Percentiles rank a stretch among this genome's conserved stretches.
Conservation (phyloP, 2,113 vertebrate genomes). For the Aphyosemion australe region DNA sequence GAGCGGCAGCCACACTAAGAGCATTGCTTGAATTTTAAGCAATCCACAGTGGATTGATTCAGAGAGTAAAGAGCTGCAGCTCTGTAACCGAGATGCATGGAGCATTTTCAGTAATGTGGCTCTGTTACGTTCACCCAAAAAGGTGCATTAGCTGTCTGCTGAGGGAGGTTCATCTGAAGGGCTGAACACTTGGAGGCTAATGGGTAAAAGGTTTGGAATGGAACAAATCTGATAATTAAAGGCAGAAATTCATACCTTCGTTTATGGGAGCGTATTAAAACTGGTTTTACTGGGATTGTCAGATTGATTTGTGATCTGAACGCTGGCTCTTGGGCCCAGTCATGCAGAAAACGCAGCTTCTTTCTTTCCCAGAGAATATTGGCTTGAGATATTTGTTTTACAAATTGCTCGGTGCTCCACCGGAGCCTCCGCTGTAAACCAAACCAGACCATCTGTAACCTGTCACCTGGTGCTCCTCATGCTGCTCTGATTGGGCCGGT, state of each 20-base stretch:
- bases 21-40: conserved; percentile 59
- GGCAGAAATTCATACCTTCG: background rate
- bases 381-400: background rate
- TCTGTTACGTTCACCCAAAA: conserved; percentile 13
- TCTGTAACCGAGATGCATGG: conserved; percentile 36
- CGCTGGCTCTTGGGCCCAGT: background rate
- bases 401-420: background rate
- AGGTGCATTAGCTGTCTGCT: conserved; percentile 16
- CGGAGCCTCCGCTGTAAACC: no score
- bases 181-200: background rate
- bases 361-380: background rate
- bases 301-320: background rate
- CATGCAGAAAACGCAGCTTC: background rate
- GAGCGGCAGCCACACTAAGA: conserved; percentile 55
- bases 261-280: conserved; percentile 7
- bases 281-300: background rate
- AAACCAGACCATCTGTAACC: no score
- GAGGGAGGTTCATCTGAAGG: conserved; percentile 3
- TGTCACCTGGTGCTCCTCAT: no score
- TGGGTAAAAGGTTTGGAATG: background rate
- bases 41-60: conserved; percentile 57
- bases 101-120: conserved; percentile 15
- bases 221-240: background rate
- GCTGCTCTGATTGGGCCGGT: no score
- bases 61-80: conserved; percentile 45